A percentile compares a stretch with the other conserved stretches of the same genome.
Evolutionary conservation across 2,797 vertebrate species (phyloP).

Genomic region (Sebastolobus altivelis): DNA sequence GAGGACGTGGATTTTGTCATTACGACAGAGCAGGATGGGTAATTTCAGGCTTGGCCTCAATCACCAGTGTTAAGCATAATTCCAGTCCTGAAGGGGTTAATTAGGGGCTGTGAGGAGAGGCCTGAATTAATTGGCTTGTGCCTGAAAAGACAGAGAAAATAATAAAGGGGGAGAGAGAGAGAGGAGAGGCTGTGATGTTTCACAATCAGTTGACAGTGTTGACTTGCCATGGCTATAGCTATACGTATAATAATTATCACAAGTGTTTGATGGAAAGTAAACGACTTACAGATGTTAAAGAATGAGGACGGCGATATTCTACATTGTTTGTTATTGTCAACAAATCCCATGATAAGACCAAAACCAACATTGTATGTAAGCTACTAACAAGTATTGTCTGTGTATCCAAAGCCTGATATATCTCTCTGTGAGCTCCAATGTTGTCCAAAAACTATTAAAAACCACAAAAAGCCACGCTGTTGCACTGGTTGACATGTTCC

Average conservation of each 20-base stretch:
- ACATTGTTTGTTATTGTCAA: neutral
- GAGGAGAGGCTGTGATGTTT: slow-evolving; percentile 54
- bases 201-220: slow-evolving; percentile 71
- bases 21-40: slow-evolving; percentile 74
- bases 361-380: neutral
- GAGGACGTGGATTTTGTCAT: slow-evolving; percentile 65
- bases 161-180: slow-evolving; percentile 48
- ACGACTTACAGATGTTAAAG: slow-evolving; percentile 3
- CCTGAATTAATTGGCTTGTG: slow-evolving; percentile 82
- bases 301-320: neutral
- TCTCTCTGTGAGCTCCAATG: neutral
- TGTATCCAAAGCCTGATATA: neutral
- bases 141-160: slow-evolving; percentile 75
- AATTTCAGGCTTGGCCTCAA: slow-evolving; percentile 85
- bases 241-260: slow-evolving; percentile 43
- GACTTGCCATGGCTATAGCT: slow-evolving; percentile 68
- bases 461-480: neutral
- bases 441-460: neutral
- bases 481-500: neutral
- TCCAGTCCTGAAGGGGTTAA: slow-evolving; percentile 85
- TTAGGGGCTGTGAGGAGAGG: slow-evolving; percentile 80
- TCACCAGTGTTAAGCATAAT: slow-evolving; percentile 82
- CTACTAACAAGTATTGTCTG: neutral
- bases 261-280: slow-evolving; percentile 15
- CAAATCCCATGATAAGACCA: neutral